Base-by-base conservation (phyloP, 2,113 vertebrate species). In the Lampris incognitus region DNA sequence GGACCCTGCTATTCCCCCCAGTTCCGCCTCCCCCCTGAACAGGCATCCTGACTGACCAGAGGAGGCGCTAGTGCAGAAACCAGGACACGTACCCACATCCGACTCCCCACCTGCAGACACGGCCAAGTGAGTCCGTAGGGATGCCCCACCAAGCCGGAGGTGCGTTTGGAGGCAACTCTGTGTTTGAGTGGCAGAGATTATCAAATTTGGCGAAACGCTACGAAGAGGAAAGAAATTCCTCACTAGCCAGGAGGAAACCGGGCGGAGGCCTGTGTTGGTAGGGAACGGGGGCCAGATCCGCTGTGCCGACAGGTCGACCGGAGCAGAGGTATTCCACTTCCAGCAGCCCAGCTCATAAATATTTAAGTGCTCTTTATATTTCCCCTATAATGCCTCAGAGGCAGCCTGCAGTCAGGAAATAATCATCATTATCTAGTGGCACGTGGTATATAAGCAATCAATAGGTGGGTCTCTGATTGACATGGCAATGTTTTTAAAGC, bases 341-440 rank as follows among this genome's bases (percentile, higher is more conserved):
- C 65, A 55, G 65, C 61, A 56, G 42, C 49, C 40, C 59, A 65
- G 59, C 49, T 77, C 57, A 72, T 84, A 68, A 74, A 78, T 89
- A 81, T 88, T 76, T 75, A 44, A 86, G 55, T 61, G 51, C 60
- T 84, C 67, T 80, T 82, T 83, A 75, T 82, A 78, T 82, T 82
- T 87, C 77, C 66, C 58, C 77, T 60, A 72, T 86, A 80, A 70
- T 62, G 74, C 87, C 81, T 90, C 40, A 62, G 78, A 90, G 85
- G 72, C 49, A 82, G 83, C 82, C 85, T 84, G 74, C 69, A 92
- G 87, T 88, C 76, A 86, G 82, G 84, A 88, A 91, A 89, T 85
- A 90, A 87, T 89, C 83, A 88, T 90, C 88, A 88, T 87, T 87
- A 86, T 44, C 9, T 39, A 69, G 63, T 79, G 39, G 54, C 66